Percentiles rank a stretch among this genome's conserved stretches.
Evolutionary conservation across 2,888 invertebrate genomes (phyloP).

Genomic region (Sepioteuthis lessoniana): DNA sequence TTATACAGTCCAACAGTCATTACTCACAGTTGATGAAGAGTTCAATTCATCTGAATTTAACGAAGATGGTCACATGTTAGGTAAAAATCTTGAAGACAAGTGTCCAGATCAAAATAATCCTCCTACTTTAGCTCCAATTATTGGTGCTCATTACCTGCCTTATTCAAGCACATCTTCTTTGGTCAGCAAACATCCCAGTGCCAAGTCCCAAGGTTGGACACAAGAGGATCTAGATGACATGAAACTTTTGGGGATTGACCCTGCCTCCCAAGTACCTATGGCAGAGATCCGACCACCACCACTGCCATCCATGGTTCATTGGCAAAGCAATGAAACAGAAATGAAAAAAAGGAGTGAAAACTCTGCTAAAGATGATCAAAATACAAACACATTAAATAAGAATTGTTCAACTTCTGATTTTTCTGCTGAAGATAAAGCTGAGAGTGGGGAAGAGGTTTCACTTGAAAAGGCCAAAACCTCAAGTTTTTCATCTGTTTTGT

Average conservation of each 20-base stretch:
- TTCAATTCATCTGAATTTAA: no score
- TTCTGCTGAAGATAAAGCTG: neutral
- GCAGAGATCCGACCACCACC: slow-evolving; percentile 59
- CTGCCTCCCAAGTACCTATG: slow-evolving; percentile 52
- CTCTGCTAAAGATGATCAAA: neutral
- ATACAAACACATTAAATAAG: neutral
- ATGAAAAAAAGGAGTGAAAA: neutral
- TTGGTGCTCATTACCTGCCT: neutral
- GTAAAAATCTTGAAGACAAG: no score
- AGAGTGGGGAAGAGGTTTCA: neutral
- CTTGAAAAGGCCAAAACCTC: neutral
- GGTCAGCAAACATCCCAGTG: neutral
- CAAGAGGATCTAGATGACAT: slow-evolving; percentile 55
- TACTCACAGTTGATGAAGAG: no score
- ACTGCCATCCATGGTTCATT: slow-evolving; percentile 37
- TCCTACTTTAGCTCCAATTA: neutral
- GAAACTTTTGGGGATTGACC: slow-evolving; percentile 60
- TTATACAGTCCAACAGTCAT: no score
- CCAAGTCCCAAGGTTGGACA: neutral
- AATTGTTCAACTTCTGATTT: neutral
- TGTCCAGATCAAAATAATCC: neutral
- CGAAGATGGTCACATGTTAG: no score
- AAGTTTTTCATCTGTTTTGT: neutral
- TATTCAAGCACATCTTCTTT: no score
- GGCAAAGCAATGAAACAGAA: neutral